Percentiles rank a stretch among this genome's conserved stretches.
These are phyloP conservation scores for Geotrypetes seraphini DNA, from an alignment of 2,797 vertebrate genomes.

Conservation along the genomic window DNA sequence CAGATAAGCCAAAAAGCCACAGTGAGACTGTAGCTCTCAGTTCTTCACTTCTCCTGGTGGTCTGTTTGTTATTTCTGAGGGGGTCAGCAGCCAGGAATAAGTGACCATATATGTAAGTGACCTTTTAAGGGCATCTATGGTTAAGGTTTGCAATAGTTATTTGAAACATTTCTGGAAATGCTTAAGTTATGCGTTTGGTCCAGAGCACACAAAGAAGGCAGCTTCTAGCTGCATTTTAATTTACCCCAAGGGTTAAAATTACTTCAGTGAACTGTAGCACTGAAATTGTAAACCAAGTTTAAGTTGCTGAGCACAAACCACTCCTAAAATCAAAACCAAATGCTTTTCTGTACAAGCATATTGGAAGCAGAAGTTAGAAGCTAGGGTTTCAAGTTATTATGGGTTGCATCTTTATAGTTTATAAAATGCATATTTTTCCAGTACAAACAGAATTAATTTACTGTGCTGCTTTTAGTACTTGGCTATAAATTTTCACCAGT, in stretches of 20 bases:
- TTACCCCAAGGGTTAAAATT: constrained; percentile 20
- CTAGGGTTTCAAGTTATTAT: constrained; percentile 46
- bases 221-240: constrained; percentile 25
- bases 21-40: too few species aligned
- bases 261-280: constrained; percentile 27
- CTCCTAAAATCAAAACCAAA: constrained; percentile 75
- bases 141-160: constrained; percentile 21
- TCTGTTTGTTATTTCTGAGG: constrained; percentile 34
- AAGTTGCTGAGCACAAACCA: constrained; percentile 42
- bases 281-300: constrained; percentile 53
- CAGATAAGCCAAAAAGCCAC: too few species aligned
- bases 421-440: constrained; percentile 19
- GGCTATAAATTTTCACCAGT: constrained; percentile 30
- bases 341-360: constrained; percentile 55
- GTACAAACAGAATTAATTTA: constrained; percentile 25
- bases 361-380: constrained; percentile 45
- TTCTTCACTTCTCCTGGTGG: too few species aligned
- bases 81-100: constrained; percentile 51
- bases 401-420: constrained; percentile 43
- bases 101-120: constrained; percentile 59
- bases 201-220: constrained; percentile 33
- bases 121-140: too few species aligned
- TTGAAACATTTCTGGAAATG: constrained; percentile 17
- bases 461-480: constrained; percentile 23
- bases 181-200: constrained; percentile 28